Percentiles rank a stretch among this genome's conserved stretches.
Evolutionary conservation across 2,113 vertebrate genomes (phyloP).

Genomic region (Gambusia affinis): DNA sequence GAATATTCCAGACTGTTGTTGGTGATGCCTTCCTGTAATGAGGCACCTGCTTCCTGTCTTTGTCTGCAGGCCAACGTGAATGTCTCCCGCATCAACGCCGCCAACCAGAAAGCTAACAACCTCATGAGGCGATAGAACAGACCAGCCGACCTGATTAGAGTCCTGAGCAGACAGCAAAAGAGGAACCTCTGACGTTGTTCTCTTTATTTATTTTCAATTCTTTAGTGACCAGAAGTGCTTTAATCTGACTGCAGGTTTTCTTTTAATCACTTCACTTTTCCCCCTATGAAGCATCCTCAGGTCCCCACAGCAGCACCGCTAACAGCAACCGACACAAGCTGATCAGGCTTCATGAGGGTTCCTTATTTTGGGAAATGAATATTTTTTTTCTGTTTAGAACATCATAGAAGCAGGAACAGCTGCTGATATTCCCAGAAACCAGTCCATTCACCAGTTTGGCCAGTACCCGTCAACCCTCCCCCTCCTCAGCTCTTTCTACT

Average conservation of each 20-base stretch:
- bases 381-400: neutral
- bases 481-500: neutral
- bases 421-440: neutral
- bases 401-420: neutral
- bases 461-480: neutral
- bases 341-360: neutral
- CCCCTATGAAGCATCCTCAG: neutral
- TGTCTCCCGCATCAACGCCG: conserved; percentile 80
- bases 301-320: conserved; percentile 18
- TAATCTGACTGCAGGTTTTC: neutral
- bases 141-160: too few species aligned
- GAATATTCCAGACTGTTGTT: neutral
- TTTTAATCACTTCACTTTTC: neutral
- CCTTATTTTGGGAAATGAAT: neutral
- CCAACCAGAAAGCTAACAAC: conserved; percentile 83
- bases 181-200: neutral
- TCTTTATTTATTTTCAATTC: neutral
- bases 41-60: neutral
- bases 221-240: neutral
- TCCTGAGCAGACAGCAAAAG: too few species aligned
- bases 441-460: conserved; percentile 1
- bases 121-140: conserved; percentile 71
- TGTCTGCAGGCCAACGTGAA: conserved; percentile 76
- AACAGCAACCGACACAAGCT: neutral
- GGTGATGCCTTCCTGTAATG: neutral